phyloP scores from a whole-genome alignment of 2,113 vertebrate species.

The Eupsittula cactorum region DNA sequence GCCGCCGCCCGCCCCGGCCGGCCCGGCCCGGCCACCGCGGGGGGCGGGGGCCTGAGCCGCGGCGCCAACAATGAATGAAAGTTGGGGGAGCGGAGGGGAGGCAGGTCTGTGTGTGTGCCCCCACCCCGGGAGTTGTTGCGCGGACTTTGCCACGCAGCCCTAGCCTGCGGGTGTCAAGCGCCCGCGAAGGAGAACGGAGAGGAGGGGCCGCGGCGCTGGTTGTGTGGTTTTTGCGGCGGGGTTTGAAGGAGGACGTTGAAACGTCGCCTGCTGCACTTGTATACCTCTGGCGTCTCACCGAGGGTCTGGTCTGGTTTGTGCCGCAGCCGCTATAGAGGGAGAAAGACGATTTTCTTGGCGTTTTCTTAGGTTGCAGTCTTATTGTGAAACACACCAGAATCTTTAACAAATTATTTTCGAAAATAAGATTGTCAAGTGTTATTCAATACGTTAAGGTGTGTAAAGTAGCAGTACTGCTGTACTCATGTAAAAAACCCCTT shows the following conservation, averaged over 20 bases:
- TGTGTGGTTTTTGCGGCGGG: neutral
- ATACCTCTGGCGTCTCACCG: neutral
- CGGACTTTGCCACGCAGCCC: neutral
- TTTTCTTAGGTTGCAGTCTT: neutral
- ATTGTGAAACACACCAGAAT: neutral
- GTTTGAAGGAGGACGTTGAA: neutral
- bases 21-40: neutral
- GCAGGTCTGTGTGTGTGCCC: too few relatives aligned
- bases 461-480: neutral
- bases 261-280: neutral
- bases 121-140: neutral
- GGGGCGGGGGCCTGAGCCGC: neutral
- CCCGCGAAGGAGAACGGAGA: neutral
- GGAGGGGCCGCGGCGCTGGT: neutral
- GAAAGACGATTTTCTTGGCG: neutral
- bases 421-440: neutral
- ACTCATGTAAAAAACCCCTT: neutral
- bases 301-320: neutral
- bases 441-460: neutral
- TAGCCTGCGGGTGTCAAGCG: neutral
- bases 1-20: too few relatives aligned
- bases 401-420: neutral
- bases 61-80: conserved; percentile 2
- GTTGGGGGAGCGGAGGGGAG: neutral
- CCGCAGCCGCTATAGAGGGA: neutral